These are phyloP conservation scores for Caenorhabditis tropicalis DNA, from an alignment of 1,140 invertebrate species.

Conservation along the genomic window DNA sequence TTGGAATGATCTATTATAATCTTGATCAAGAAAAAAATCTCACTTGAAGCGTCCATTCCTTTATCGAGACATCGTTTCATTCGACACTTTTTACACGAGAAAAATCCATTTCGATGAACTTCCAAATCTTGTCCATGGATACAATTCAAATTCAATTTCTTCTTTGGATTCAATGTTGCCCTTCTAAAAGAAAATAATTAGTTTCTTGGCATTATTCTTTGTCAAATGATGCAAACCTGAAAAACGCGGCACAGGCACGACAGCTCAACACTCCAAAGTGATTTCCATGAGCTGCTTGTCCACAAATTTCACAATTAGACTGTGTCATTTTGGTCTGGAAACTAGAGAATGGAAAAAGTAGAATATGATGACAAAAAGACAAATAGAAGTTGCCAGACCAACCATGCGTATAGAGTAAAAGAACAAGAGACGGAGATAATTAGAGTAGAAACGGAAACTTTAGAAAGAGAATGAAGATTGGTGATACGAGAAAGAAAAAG, in stretches of 20 bases:
- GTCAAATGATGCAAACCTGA: not conserved
- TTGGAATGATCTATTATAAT: not conserved
- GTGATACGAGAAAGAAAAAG: not conserved
- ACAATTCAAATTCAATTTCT: not conserved
- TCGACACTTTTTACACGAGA: constrained; percentile 7
- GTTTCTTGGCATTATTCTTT: not conserved
- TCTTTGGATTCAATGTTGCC: not conserved
- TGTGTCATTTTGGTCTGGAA: not conserved
- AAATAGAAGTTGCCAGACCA: not conserved
- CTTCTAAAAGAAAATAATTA: not conserved
- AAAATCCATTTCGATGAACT: not conserved
- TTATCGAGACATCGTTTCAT: not conserved
- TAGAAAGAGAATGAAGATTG: not conserved
- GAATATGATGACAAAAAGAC: not conserved
- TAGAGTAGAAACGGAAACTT: not conserved
- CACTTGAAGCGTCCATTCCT: constrained; percentile 20
- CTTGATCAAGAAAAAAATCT: too few species aligned
- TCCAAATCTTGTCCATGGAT: constrained; percentile 5
- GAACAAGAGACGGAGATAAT: not conserved
- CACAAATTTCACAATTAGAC: not conserved
- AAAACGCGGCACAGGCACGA: constrained; percentile 15
- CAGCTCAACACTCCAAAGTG: constrained; percentile 11
- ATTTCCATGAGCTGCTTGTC: not conserved
- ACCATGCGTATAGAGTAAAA: not conserved
- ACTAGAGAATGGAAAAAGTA: not conserved